Base-by-base conservation (phyloP, 2,113 vertebrate genomes). In the Tetraodon nigroviridis region DNA sequence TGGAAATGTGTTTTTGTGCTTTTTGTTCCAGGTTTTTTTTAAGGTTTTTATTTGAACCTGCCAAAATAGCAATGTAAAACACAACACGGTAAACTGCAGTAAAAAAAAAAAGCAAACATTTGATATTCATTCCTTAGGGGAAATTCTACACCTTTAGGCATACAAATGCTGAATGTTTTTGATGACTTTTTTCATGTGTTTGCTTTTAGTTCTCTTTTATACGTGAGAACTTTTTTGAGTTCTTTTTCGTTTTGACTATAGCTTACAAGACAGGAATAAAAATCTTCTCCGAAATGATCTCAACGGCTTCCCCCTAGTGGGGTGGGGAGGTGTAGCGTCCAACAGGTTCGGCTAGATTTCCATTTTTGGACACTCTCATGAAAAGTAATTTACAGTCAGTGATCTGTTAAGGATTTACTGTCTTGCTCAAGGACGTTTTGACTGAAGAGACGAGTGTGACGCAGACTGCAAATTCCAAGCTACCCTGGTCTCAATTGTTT, bases 281-380 rank as follows among this genome's bases (percentile, higher is more conserved):
- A 51, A 16, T 46, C n/a, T n/a, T 11, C 44, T 49, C 41, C 53
- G 55, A 65, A 71, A 32, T 48, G 73, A 70, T 79, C 75, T 80
- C 76, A 41, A 41, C 51, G 57, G 77, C 82, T 76, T 76, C 82
- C 80, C 82, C 65, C 86, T 86, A n/a, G 80, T 82, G 85, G 81
- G 52, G 55, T 17, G 53, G 52, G 6, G 24, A 58, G 44, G 50
- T 20, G 42, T 45, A 1, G 56, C 32, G n/a, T 19, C 21, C 64
- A 52, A 55, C 41, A 60, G 0, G 58, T 29, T 45, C 51, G 55
- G 61, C 4, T 69, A n/a, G 52, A 79, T 78, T 80, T 75, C 46
- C 73, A 81, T 71, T 70, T n/a, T 74, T 24, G 18, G 54, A 61
- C 49, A 0, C 61, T 48, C 62, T 48, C 42, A 53, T 56, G 45